Evolutionary conservation across 1,140 invertebrate species (phyloP), one percentile per base, ranked within the genome.

Genomic region (Trichomalopsis sarcophagae): DNA sequence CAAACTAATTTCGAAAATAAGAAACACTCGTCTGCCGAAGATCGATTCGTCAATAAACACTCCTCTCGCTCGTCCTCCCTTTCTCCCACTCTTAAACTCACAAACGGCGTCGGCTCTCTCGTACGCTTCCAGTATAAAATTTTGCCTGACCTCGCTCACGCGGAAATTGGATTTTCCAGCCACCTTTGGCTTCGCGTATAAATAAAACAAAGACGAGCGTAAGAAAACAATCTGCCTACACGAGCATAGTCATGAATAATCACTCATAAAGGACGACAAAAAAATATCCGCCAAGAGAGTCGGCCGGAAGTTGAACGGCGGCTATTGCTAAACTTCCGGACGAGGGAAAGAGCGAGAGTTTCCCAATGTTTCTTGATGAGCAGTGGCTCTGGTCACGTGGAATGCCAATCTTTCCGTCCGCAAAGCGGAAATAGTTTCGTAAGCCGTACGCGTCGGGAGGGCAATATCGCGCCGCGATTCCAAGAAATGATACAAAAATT

Each of bases 271-370:
- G 17, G 68, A 69, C 9, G 68, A 30, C 66, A 69, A 69, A 69
- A 30, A 69, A 7, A 55, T 17, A 55, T 14, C 50, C 14, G 5
- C 1, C 50, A 5, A 55, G 47, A 50, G 13, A 55, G 50, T 55
- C 13, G 5, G 13, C 5, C 50, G 50, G 50, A 17, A 55, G 50
- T 55, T 55, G 13, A 14, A 55, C 13, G 17, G n/a, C 11, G 68
- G 17, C 30, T 73, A 73, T 73, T 73, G 71, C 71, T 17, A 73
- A 73, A 73, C 71, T 73, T 73, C 13, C 71, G 30, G 71, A 40
- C 27, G 30, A 36, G 30, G 36, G 30, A 73, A 17, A 33, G 71
- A 73, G 71, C 27, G 36, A 55, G 14, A 55, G 50, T 55, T 55
- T 21, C 50, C 50, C 17, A 2, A 55, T 55, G 50, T 55, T 55